Evolutionary conservation across 1,140 invertebrate species (phyloP).

Genomic region (Archegozetes longisetosus): DNA sequence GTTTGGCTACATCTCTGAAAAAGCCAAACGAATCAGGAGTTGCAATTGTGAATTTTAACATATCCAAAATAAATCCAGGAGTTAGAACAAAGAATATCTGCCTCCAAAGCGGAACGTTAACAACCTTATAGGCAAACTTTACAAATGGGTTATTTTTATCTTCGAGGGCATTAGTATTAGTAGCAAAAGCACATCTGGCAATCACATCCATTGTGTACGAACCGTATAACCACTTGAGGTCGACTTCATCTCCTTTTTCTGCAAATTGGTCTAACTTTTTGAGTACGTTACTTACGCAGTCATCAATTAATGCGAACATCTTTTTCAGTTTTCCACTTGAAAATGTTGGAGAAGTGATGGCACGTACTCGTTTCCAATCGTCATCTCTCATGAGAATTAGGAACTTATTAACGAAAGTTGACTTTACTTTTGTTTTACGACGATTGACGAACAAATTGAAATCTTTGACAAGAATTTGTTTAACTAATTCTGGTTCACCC

Average conservation of each 20-base stretch:
- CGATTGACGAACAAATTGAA: too few species aligned
- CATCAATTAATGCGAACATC: neutral
- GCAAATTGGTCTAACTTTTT: neutral
- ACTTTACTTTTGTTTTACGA: too few species aligned
- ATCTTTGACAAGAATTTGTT: too few species aligned
- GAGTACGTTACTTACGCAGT: neutral
- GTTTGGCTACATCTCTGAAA: neutral
- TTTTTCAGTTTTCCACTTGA: constrained; percentile 39
- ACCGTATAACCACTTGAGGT: constrained; percentile 23
- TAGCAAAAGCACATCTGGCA: constrained; percentile 34
- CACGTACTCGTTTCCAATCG: constrained; percentile 38
- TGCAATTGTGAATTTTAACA: too few species aligned
- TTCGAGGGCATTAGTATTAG: constrained; percentile 29
- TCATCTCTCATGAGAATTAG: too few species aligned
- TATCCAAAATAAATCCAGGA: too few species aligned
- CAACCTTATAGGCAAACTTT: constrained; percentile 20
- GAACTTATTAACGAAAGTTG: too few species aligned
- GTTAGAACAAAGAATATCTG: too few species aligned
- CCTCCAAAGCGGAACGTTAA: too few species aligned
- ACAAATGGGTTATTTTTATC: constrained; percentile 28
- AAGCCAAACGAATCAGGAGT: too few species aligned
- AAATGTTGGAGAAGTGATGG: constrained; percentile 41
- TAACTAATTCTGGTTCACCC: too few species aligned
- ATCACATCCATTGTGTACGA: constrained; percentile 35
- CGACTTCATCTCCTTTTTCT: constrained; percentile 4